Base-by-base conservation (phyloP, 2,888 invertebrate species). In the Pseudanteris insignis region DNA sequence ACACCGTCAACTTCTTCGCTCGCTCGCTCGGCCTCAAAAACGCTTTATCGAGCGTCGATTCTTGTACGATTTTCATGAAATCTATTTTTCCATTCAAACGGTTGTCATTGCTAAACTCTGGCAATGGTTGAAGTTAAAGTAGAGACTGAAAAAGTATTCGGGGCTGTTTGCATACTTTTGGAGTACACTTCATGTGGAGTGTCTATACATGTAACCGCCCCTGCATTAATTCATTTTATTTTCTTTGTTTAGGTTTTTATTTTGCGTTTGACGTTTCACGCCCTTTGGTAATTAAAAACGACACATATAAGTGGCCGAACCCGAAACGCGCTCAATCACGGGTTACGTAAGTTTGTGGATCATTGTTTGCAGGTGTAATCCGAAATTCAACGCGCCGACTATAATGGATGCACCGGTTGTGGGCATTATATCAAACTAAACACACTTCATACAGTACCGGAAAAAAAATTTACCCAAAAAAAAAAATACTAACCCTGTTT, bases 141-240 rank as follows among this genome's bases (percentile, higher is more conserved):
- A 44, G 44, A 43, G 38, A 6, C 33, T 38, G 44, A 43, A 44
- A 43, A 30, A 30, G 29, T 40, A 46, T 46, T 30, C 40, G 37
- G 41, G 34, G 24, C 11, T 59, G 51, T 59, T 51, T 59, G 38
- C 50, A 50, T 46, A 40, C 46, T 50, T 28, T 44, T 32, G 8
- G 34, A 59, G 59, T 51, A 41, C 47, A 51, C 46, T 59, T 14
- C 36, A 15, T 9, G 36, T 59, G 46, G 46, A 59, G 46, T 51
- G 51, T 51, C 41, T 46, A 59, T 51, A 51, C 51, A 46, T 59
- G 59, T 59, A 51, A 51, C 51, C n/a, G n/a, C n/a, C 59, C 41
- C 40, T 30, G 24, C 24, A 51, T 58, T 46, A 43, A 38, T 38
- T 34, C 51, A 58, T 58, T 46, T 18, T n/a, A n/a, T n/a, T n/a